These are phyloP conservation scores for Marmota flaviventris DNA, from an alignment of 2,113 vertebrate genomes.

Conservation along the genomic window DNA sequence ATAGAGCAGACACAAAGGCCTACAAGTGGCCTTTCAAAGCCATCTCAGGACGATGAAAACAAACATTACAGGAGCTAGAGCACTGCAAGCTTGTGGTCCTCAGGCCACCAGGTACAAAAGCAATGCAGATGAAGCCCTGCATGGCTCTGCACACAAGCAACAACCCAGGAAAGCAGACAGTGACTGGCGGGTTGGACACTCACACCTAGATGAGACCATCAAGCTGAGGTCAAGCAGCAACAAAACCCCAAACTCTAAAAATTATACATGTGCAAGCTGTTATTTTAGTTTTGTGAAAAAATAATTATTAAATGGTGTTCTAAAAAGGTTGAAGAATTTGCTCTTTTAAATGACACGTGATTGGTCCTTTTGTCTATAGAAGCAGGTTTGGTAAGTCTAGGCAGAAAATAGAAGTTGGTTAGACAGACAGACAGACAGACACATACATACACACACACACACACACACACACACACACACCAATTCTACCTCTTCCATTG, in stretches of 20 bases:
- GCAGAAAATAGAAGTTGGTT: neutral
- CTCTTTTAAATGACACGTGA: neutral
- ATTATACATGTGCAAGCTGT: neutral
- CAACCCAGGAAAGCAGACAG: neutral
- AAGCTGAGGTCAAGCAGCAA: neutral
- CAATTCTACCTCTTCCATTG: neutral
- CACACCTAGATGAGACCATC: neutral
- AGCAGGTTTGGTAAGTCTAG: neutral
- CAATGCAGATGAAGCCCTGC: rapidly evolving
- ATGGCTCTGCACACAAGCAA: neutral
- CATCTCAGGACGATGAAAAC: neutral
- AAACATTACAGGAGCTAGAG: neutral
- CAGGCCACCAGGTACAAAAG: neutral
- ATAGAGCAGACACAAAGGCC: neutral
- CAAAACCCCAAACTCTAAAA: neutral
- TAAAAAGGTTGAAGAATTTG: neutral
- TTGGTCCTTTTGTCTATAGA: neutral
- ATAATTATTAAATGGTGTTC: neutral
- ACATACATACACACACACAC: rapidly evolving
- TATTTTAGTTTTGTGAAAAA: neutral
- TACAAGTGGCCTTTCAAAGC: neutral
- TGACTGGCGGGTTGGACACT: neutral
- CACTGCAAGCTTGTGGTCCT: neutral
- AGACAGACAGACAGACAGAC: too few species aligned
- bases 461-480: rapidly evolving